A percentile compares a stretch with the other conserved stretches of the same genome.
Conservation (phyloP, 2,888 invertebrate genomes). For the Tortrix viridana region DNA sequence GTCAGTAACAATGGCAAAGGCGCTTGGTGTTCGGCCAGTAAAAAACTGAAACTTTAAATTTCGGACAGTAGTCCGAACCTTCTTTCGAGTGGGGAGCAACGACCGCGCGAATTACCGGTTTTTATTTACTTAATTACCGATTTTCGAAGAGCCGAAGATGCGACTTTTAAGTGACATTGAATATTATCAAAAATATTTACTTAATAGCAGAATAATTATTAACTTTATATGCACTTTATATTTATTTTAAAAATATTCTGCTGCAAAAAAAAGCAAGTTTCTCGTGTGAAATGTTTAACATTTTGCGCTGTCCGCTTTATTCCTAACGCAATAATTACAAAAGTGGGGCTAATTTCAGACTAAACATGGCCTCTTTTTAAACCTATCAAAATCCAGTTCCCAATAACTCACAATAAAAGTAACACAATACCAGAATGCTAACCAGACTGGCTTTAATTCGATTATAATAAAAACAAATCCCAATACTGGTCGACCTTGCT, state of each 20-base stretch:
- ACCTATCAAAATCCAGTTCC: conserved; percentile 39
- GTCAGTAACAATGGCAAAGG: not conserved
- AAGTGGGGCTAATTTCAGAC: not conserved
- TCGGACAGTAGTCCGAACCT: conserved; percentile 10
- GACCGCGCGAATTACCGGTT: conserved; percentile 49
- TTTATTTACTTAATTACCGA: conserved; percentile 56
- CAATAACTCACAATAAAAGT: conserved; percentile 35
- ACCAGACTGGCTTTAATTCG: conserved; percentile 21
- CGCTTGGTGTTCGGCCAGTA: not conserved
- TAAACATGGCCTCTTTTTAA: conserved; percentile 8
- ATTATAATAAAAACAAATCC: conserved; percentile 36
- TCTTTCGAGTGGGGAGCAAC: conserved; percentile 40
- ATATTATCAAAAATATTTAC: not conserved
- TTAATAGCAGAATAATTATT: not conserved
- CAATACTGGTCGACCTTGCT: conserved; percentile 67
- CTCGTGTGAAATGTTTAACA: no score
- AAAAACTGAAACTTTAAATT: not conserved
- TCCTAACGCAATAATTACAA: no score
- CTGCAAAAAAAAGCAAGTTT: no score
- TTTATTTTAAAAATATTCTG: no score
- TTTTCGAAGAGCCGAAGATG: conserved; percentile 48
- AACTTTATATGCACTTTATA: no score
- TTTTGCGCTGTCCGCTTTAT: no score
- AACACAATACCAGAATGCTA: conserved; percentile 24
- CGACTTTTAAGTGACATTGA: conserved; percentile 37